Evolutionary conservation across 2,113 vertebrate genomes (phyloP).

Genomic region (Petrocephalus microphthalmus): DNA sequence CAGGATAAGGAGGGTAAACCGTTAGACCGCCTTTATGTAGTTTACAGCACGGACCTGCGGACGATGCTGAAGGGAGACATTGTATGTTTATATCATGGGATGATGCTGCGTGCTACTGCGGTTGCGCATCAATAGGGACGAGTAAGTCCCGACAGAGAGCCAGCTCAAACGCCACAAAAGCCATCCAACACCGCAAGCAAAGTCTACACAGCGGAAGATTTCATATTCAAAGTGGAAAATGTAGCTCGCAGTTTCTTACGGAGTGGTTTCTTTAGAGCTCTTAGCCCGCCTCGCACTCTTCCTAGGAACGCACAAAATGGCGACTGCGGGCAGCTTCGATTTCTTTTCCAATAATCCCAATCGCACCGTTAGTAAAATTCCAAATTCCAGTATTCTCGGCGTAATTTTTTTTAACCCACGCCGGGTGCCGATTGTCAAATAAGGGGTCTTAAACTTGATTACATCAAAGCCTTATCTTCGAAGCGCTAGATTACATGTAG

Average conservation of each 20-base stretch:
- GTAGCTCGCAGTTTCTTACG: neutral
- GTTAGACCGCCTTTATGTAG: neutral
- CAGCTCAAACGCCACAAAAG: neutral
- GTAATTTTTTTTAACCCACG: neutral
- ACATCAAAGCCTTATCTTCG: neutral
- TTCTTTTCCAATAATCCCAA: constrained; percentile 30
- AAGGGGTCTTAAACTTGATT: neutral
- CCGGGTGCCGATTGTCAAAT: neutral
- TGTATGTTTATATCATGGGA: neutral
- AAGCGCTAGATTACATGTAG: neutral
- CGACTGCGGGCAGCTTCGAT: constrained; percentile 36
- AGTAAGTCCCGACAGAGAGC: neutral
- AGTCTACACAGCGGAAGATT: neutral
- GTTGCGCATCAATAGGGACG: constrained; percentile 4
- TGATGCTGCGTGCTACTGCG: constrained; percentile 11
- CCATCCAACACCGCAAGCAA: neutral
- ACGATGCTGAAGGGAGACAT: neutral
- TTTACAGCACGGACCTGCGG: neutral
- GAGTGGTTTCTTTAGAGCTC: neutral
- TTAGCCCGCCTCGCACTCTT: constrained; percentile 13
- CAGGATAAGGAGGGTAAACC: neutral
- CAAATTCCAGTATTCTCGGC: neutral
- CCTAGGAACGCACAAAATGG: constrained; percentile 45
- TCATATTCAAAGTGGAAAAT: neutral
- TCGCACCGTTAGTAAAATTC: constrained; percentile 6